These are phyloP conservation scores for Mythimna impura DNA, from an alignment of 2,888 invertebrate species.

Conservation along the genomic window DNA sequence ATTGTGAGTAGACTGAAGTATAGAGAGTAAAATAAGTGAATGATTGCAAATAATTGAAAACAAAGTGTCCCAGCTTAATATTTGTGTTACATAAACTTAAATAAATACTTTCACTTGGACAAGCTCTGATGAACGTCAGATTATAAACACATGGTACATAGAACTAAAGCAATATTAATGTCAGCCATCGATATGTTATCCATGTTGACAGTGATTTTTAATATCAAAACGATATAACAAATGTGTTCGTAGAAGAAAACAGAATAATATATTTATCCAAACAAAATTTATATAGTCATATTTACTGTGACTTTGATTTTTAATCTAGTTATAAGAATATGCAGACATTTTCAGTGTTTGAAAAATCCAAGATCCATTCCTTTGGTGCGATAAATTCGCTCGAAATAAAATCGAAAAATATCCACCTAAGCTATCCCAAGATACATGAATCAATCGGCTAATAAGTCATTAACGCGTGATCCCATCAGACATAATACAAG, in stretches of 20 bases:
- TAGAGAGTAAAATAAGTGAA: slow-evolving; percentile 29
- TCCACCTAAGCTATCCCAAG: not conserved
- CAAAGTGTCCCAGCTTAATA: not conserved
- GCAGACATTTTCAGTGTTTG: not conserved
- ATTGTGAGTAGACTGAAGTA: slow-evolving; percentile 30
- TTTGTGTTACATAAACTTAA: slow-evolving; percentile 3
- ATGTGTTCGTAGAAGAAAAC: not conserved
- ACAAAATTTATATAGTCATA: too few species aligned
- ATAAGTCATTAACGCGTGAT: slow-evolving; percentile 47
- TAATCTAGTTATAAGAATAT: not conserved
- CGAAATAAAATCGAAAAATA: not conserved
- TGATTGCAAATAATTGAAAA: slow-evolving; percentile 14
- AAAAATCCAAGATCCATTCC: not conserved
- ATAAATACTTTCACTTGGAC: slow-evolving; percentile 37
- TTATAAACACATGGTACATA: not conserved
- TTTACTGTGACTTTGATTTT: too few species aligned
- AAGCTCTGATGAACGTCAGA: slow-evolving; percentile 19
- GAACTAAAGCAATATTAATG: slow-evolving; percentile 13
- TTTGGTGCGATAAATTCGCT: not conserved
- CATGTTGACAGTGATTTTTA: slow-evolving; percentile 4
- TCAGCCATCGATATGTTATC: not conserved
- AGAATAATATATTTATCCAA: not conserved
- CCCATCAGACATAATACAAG: slow-evolving; percentile 31
- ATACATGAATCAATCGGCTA: slow-evolving; percentile 26
- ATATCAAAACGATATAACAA: not conserved